Conservation (phyloP, 1,140 invertebrate genomes). For the Achroia grisella region DNA sequence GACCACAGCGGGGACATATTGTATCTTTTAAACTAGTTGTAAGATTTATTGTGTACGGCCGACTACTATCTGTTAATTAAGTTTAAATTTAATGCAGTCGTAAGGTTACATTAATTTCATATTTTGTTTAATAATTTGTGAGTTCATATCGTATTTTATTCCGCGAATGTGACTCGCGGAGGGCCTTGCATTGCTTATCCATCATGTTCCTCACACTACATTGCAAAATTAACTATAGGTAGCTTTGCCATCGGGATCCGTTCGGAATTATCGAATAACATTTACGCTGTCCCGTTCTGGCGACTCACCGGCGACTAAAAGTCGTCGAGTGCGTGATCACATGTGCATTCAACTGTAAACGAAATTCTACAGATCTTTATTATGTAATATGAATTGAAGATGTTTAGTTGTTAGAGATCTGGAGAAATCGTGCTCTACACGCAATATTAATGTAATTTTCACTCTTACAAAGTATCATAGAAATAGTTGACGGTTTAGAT, state of each 20-base stretch:
- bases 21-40: no score
- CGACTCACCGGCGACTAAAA: background rate
- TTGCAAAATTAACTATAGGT: no score
- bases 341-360: background rate
- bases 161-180: no score
- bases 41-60: no score
- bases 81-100: no score
- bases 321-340: background rate
- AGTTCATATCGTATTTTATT: no score
- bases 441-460: constrained; percentile 30
- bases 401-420: background rate
- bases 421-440: background rate
- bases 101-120: no score
- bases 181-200: no score
- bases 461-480: constrained; percentile 31
- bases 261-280: background rate
- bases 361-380: background rate
- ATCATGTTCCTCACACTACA: no score
- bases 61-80: no score
- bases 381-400: background rate
- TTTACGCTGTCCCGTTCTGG: background rate
- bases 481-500: constrained; percentile 28
- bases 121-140: no score
- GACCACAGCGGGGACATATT: no score
- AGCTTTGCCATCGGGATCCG: constrained; percentile 3